Percentiles rank a stretch among this genome's conserved stretches.
These are phyloP conservation scores for Cyrtorhinus lividipennis DNA, from an alignment of 1,140 invertebrate genomes.

Conservation along the genomic window DNA sequence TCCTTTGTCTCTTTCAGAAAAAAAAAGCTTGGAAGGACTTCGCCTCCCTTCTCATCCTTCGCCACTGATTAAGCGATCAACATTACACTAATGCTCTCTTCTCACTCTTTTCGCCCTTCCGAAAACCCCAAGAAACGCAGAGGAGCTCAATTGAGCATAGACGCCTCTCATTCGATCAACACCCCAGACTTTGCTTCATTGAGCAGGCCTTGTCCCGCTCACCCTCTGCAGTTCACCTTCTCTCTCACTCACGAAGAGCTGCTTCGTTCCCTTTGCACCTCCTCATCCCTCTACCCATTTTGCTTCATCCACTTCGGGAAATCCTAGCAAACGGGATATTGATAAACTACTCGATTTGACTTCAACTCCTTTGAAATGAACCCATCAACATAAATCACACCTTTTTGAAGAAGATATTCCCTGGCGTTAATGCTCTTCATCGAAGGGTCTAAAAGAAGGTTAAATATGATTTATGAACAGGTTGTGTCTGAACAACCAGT, in stretches of 20 bases:
- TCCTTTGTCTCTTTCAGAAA: too few relatives aligned
- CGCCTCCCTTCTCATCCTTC: not conserved
- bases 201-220: not conserved
- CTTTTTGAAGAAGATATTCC: too few relatives aligned
- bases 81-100: slow-evolving; percentile 9
- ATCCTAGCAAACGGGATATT: not conserved
- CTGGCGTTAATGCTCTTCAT: too few relatives aligned
- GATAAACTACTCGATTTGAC: not conserved
- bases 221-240: too few relatives aligned
- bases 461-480: too few relatives aligned
- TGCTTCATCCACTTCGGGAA: not conserved
- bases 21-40: not conserved
- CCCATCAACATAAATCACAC: not conserved
- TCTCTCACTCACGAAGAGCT: too few relatives aligned
- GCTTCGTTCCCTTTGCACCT: not conserved
- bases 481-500: too few relatives aligned
- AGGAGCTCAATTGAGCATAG: not conserved
- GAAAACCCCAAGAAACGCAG: not conserved
- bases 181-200: not conserved
- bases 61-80: slow-evolving; percentile 2
- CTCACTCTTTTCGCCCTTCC: not conserved
- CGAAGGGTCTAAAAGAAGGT: too few relatives aligned
- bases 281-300: not conserved
- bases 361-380: not conserved
- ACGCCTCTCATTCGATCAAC: slow-evolving; percentile 4